Evolutionary conservation across 2,888 invertebrate genomes (phyloP), one percentile per base, ranked within the genome.

Genomic region (Epinotia demarniana): DNA sequence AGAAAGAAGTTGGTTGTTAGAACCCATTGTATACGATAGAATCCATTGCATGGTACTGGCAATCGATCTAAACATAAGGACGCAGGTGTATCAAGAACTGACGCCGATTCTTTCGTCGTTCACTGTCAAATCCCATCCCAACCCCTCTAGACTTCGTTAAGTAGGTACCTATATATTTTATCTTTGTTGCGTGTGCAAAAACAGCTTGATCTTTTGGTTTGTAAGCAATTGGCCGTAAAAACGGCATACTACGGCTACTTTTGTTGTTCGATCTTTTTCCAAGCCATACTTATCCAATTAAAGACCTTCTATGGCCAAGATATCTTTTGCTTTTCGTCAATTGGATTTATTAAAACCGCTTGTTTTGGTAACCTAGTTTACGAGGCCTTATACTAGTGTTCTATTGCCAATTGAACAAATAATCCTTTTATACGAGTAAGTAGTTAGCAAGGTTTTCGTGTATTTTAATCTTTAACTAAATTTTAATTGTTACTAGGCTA

Each of bases 141-240:
- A 16, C 61, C n/a, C n/a, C 53, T n/a, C 27, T 16, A 16, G 8
- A 60, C 9, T 27, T n/a, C 9, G 8, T 61, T 33, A 33, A 53
- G 53, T n/a, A n/a, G n/a, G 53, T n/a, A 53, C n/a, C n/a, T 61
- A 61, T 33, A 61, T 61, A 16, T 27, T 60, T 60, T 61, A n/a
- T 60, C 16, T 23, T 33, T 16, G 16, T n/a, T 3, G 33, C 33
- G 61, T 60, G 27, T 1, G 27, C 27, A 60, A 60, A 60, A 60
- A 60, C 16, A 33, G 2, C 8, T 13, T 27, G 6, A 16, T 6
- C 6, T 19, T 58, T 12, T 11, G 9, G 23, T 13, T 58, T 27
- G 13, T 58, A 19, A 23, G 12, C 13, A 60, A 61, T 57, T 19
- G 33, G n/a, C 19, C 33, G 13, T n/a, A 33, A 66, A 16, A 12